phyloP scores from a whole-genome alignment of 2,888 invertebrate genomes.

The Diploptera punctata region DNA sequence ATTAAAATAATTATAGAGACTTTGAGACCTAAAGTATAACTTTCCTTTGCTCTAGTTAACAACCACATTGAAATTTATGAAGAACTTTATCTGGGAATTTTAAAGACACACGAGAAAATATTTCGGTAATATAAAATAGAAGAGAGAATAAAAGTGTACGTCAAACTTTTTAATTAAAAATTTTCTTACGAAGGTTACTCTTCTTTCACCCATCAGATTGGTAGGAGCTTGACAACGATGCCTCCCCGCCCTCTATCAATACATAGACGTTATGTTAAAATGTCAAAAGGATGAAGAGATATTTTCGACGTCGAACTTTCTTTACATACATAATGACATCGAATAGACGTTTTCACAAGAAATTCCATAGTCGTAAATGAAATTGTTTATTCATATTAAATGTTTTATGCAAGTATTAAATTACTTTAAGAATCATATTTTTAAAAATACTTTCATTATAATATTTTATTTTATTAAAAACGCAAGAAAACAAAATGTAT shows the following conservation, averaged over 20 bases:
- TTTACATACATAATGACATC: conserved; percentile 10
- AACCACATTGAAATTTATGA: not conserved
- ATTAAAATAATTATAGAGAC: too few species aligned
- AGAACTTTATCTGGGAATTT: not conserved
- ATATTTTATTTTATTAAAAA: too few species aligned
- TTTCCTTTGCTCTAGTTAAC: not conserved
- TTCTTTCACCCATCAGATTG: not conserved
- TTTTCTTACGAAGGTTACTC: not conserved
- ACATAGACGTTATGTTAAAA: not conserved
- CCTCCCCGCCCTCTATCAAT: not conserved
- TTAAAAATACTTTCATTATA: too few species aligned
- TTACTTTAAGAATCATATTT: too few species aligned
- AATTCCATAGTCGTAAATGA: too few species aligned
- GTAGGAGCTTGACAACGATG: not conserved
- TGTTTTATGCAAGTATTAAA: too few species aligned
- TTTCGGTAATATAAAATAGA: conserved; percentile 11
- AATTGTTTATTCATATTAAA: too few species aligned
- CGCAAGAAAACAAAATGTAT: too few species aligned
- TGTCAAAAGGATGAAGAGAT: not conserved
- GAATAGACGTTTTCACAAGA: too few species aligned
- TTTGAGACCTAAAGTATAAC: too few species aligned
- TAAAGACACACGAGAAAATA: not conserved
- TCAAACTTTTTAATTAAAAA: conserved; percentile 6
- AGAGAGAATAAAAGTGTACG: not conserved
- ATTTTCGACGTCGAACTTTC: not conserved